A percentile compares a stretch with the other conserved stretches of the same genome.
Conservation (phyloP, 2,113 vertebrate species). For the Pachypanchax playfairii region DNA sequence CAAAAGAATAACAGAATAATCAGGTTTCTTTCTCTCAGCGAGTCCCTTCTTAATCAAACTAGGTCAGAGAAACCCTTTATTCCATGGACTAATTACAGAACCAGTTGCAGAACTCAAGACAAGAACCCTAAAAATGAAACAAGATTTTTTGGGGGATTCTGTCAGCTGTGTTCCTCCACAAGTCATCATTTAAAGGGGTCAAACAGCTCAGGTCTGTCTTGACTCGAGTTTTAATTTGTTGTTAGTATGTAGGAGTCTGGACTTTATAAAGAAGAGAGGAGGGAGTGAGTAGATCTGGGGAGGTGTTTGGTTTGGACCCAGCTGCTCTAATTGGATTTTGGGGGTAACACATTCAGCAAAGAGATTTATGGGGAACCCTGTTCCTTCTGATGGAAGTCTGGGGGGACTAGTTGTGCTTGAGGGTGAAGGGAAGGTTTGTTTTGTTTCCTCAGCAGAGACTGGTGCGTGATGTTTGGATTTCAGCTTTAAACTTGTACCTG, state of each 20-base stretch:
- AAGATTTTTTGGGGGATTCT: too few relatives aligned
- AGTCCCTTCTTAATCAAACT: too few relatives aligned
- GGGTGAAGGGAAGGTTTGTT: constrained; percentile 50
- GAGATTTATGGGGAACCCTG: constrained; percentile 51
- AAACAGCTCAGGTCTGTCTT: not conserved
- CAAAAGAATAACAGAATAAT: too few relatives aligned
- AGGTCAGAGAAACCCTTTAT: too few relatives aligned
- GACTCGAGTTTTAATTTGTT: constrained; percentile 34
- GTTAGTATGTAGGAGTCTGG: constrained; percentile 31
- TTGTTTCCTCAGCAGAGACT: constrained; percentile 47
- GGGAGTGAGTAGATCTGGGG: constrained; percentile 40
- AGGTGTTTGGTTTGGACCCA: constrained; percentile 44
- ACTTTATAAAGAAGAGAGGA: constrained; percentile 42
- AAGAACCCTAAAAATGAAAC: too few relatives aligned
- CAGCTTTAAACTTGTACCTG: constrained; percentile 55
- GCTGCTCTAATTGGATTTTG: constrained; percentile 71
- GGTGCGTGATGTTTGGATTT: constrained; percentile 66
- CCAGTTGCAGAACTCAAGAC: too few relatives aligned
- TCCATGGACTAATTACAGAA: too few relatives aligned
- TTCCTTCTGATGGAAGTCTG: constrained; percentile 42
- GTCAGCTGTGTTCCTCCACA: too few relatives aligned
- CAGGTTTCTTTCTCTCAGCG: too few relatives aligned
- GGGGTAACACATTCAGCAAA: constrained; percentile 49
- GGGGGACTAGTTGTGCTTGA: constrained; percentile 69
- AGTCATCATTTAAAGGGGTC: not conserved